Evolutionary conservation across 2,888 invertebrate species (phyloP).

Genomic region (Malthinus seriepunctatus): DNA sequence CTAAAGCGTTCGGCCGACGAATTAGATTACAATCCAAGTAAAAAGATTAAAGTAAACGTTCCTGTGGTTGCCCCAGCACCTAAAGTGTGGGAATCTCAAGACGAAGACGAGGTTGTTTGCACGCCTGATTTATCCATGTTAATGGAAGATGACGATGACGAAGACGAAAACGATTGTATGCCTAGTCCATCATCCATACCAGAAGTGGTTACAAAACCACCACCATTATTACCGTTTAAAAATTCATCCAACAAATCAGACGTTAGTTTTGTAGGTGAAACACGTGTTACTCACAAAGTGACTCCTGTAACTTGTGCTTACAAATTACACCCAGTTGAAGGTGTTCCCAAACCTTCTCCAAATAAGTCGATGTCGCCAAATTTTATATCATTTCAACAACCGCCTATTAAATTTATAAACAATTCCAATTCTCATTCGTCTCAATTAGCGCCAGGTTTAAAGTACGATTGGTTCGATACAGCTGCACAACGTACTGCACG

Average conservation of each 20-base stretch:
- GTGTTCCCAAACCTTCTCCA: too few relatives aligned
- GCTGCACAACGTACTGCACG: slow-evolving; percentile 62
- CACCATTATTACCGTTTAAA: not conserved
- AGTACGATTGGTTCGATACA: slow-evolving; percentile 63
- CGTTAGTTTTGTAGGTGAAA: not conserved
- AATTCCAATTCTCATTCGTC: slow-evolving; percentile 6
- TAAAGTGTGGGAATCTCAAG: slow-evolving; percentile 17
- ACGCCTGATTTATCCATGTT: slow-evolving; percentile 59
- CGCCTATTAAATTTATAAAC: not conserved
- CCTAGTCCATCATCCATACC: not conserved
- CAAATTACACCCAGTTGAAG: too few relatives aligned
- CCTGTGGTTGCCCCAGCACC: not conserved
- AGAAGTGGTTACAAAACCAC: not conserved
- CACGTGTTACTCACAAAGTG: not conserved
- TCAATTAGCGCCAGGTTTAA: slow-evolving; percentile 31
- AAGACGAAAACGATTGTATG: not conserved
- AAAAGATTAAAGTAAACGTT: not conserved
- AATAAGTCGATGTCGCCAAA: not conserved
- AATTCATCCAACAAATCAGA: not conserved
- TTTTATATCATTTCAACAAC: not conserved
- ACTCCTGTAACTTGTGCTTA: not conserved
- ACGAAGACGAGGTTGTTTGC: slow-evolving; percentile 62
- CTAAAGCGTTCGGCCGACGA: not conserved
- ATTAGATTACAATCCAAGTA: not conserved
- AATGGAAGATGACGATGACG: slow-evolving; percentile 30